Percentiles rank a stretch among this genome's conserved stretches.
Conservation (phyloP, 2,113 vertebrate species). For the Riparia riparia region DNA sequence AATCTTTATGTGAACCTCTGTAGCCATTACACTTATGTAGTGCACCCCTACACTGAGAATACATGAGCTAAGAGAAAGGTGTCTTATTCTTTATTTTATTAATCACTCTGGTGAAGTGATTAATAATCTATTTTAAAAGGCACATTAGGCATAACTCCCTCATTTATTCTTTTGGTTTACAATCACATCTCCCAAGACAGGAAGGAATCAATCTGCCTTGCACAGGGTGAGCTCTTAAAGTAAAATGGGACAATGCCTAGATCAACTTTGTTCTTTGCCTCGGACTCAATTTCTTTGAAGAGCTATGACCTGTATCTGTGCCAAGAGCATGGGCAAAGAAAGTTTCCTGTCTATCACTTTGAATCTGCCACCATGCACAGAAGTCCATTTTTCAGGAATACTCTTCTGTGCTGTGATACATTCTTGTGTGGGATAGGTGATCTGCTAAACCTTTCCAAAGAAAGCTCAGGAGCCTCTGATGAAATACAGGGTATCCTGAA, state of each 20-base stretch:
- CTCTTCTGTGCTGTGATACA: neutral
- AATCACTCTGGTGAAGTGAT: accelerated
- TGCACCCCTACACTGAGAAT: neutral
- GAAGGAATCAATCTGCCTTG: neutral
- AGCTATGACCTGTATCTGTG: neutral
- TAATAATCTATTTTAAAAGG: neutral
- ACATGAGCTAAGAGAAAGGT: neutral
- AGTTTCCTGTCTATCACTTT: neutral
- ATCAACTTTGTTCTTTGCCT: neutral
- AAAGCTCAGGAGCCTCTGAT: neutral
- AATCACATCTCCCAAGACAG: accelerated
- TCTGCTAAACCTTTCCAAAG: neutral
- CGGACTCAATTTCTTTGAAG: neutral
- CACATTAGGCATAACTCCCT: neutral
- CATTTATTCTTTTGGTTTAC: neutral
- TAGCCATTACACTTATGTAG: neutral
- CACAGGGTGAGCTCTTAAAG: neutral
- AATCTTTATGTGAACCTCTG: neutral
- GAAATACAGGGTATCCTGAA: neutral
- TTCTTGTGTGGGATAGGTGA: neutral
- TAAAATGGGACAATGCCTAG: neutral
- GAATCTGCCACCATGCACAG: neutral
- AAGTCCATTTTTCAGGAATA: neutral
- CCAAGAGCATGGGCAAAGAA: neutral
- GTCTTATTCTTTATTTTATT: neutral